Base-by-base conservation (phyloP, 2,888 invertebrate genomes). In the Seira sanloemensis region DNA sequence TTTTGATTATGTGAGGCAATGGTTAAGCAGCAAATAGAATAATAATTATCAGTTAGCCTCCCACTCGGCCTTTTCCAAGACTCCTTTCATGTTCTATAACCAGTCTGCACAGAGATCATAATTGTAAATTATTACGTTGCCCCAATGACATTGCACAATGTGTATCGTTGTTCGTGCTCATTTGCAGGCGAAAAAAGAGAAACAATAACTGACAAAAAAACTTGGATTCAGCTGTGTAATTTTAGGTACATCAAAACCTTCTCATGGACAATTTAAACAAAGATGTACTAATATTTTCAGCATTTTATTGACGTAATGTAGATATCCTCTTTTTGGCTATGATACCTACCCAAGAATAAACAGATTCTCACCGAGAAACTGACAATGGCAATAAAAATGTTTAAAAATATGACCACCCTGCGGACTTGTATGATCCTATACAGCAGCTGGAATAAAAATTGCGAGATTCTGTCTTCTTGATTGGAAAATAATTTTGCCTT, bases 401-500 rank as follows among this genome's bases (percentile, higher is more conserved):
- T 37, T n/a, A n/a, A 37, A 37, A 37, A 9, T 37, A 37, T 37
- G 37, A 37, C 37, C 37, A 37, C 37, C 37, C 37, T 37, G 37
- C 5, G 37, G 37, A 91, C n/a, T n/a, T n/a, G n/a, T n/a, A n/a
- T n/a, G n/a, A n/a, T n/a, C n/a, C n/a, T n/a, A n/a, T n/a, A n/a
- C n/a, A n/a, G n/a, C n/a, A n/a, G n/a, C n/a, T n/a, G n/a, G n/a
- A n/a, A n/a, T n/a, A n/a, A n/a, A n/a, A n/a, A n/a, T n/a, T n/a
- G n/a, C n/a, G n/a, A n/a, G n/a, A n/a, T n/a, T n/a, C n/a, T n/a
- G n/a, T n/a, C n/a, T n/a, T n/a, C n/a, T n/a, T n/a, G n/a, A n/a
- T n/a, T n/a, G n/a, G n/a, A 89, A 7, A 91, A 26, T 9, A 9
- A 37, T 37, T 37, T 90, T 79, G n/a, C 54, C 68, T 78, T 37